Base-by-base conservation (phyloP, 2,113 vertebrate genomes). In the Syngnathus typhle region DNA sequence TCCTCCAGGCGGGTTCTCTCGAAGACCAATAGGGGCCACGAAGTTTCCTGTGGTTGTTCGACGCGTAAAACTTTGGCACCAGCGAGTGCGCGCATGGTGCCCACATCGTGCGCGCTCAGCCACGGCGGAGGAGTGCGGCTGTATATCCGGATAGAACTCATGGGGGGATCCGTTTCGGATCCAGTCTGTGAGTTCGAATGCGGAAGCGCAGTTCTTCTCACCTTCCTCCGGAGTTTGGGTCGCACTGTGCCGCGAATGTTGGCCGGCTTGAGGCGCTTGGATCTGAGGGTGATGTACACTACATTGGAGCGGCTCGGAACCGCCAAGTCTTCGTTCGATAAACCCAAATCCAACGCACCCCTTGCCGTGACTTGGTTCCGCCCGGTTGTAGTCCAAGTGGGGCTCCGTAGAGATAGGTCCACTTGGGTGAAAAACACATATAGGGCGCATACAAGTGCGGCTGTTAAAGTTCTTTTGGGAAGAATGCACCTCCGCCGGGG, bases 271-370 rank as follows among this genome's bases (percentile, higher is more conserved):
- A 90, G 88, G 60, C 94, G 92, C 81, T 94, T 96, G 15, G 93
- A 91, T 60, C 89, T 92, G 0, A 99, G 82, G 0, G 95, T 98
- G 63, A 99, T 97, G 84, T 99, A 99, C 36, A 99, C 93, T 70
- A 99, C 95, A 39, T 98, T 98, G 80, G 90, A 91, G 71, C 91
- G 90, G 38, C 82, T 85, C 11, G 87, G 81, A 1, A 69, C 62
- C 46, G 23, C n/a, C 16, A 27, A 46, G 16, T 6, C 23, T 9
- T 16, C 2, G 4, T 38, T 51, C 7, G 8, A 15, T 16, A 51
- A 16, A 12, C 60, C 38, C n/a, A 6, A 5, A 62, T 62, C 21
- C 15, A 51, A n/a, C 16, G 19, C 63, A 16, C 41, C 41, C 11
- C 27, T 49, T 16, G 6, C 23, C 7, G 23, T 12, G 46, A 47